Evolutionary conservation across 2,113 vertebrate genomes (phyloP).

Genomic region (Leucoraja erinaceus): DNA sequence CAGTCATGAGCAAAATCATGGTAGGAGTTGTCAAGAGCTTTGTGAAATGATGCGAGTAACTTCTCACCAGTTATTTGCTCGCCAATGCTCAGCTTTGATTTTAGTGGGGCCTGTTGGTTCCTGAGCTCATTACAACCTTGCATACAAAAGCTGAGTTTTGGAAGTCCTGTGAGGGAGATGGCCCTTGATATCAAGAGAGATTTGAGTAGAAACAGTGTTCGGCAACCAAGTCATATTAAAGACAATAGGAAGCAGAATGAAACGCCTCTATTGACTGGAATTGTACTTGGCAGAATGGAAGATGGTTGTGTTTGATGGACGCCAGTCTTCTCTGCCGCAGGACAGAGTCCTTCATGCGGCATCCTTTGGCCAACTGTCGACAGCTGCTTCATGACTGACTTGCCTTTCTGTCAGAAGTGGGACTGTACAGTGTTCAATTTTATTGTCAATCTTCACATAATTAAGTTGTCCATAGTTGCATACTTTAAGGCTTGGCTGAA

Average conservation of each 20-base stretch:
- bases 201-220: neutral
- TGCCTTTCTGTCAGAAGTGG: neutral
- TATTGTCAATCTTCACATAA: neutral
- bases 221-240: neutral
- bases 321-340: neutral
- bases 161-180: neutral
- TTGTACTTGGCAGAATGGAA: neutral
- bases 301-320: neutral
- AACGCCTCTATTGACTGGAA: neutral
- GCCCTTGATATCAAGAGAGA: conserved; percentile 9
- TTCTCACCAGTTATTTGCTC: neutral
- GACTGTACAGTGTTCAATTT: neutral
- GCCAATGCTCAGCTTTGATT: neutral
- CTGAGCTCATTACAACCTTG: conserved; percentile 11
- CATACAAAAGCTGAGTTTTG: neutral
- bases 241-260: neutral
- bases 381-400: neutral
- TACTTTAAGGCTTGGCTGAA: neutral
- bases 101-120: too few species aligned
- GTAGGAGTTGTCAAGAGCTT: neutral
- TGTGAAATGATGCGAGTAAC: neutral
- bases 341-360: neutral
- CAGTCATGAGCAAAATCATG: neutral
- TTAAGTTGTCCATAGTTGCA: neutral
- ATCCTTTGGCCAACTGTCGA: neutral